Conservation (phyloP, 2,797 vertebrate species). For the Onychomys torridus region DNA sequence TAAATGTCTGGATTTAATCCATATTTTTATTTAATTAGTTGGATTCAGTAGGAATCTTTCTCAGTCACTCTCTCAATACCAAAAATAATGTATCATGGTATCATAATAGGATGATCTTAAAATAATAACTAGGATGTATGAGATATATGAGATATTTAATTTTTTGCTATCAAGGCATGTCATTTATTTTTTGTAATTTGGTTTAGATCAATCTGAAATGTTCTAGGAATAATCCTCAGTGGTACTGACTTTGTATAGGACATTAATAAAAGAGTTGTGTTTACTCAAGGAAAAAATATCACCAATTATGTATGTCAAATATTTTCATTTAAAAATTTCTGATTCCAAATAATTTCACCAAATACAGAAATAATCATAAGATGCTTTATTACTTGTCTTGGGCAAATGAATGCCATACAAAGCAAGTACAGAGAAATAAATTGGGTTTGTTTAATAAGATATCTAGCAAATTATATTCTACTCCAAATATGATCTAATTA, state of each 20-base stretch:
- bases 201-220: background rate
- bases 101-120: background rate
- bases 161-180: background rate
- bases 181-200: background rate
- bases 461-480: conserved; percentile 14
- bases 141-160: background rate
- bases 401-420: background rate
- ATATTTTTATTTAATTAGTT: conserved; percentile 24
- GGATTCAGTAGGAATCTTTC: background rate
- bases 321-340: conserved; percentile 26
- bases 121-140: background rate
- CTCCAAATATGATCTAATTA: conserved; percentile 34
- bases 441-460: conserved; percentile 46
- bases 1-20: background rate
- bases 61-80: background rate
- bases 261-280: background rate
- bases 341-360: background rate
- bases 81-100: background rate
- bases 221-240: background rate
- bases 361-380: background rate
- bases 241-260: background rate
- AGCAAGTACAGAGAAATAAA: background rate
- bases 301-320: background rate
- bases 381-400: background rate
- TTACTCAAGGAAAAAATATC: background rate